Percentiles rank a stretch among this genome's conserved stretches.
Evolutionary conservation across 2,113 vertebrate genomes (phyloP).

Genomic region (Vidua chalybeata): DNA sequence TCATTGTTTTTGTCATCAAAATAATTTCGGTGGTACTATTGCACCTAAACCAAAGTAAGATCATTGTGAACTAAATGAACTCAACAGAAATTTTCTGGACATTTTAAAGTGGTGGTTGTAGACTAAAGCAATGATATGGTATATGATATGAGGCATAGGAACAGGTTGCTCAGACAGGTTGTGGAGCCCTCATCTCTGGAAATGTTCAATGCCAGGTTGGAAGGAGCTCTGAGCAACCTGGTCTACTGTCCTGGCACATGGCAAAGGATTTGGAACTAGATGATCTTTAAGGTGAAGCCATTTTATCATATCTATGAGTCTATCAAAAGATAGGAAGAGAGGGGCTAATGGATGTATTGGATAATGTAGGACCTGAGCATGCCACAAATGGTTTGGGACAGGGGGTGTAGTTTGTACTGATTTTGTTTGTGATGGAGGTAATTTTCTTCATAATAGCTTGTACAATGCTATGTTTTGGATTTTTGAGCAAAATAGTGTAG

Average conservation of each 20-base stretch:
- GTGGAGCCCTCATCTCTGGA: background rate
- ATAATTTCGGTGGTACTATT: background rate
- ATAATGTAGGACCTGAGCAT: background rate
- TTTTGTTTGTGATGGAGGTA: background rate
- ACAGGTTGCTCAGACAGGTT: background rate
- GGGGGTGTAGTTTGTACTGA: background rate
- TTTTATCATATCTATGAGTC: background rate
- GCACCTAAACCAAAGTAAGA: background rate
- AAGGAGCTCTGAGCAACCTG: background rate
- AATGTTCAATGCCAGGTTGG: background rate
- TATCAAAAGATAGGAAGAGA: background rate
- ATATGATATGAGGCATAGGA: background rate
- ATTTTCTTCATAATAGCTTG: background rate
- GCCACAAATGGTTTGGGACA: background rate
- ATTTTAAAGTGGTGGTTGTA: background rate
- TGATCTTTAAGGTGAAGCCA: background rate
- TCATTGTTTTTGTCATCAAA: background rate
- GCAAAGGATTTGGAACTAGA: background rate
- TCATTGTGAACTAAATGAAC: background rate
- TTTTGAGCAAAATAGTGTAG: background rate
- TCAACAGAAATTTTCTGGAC: background rate
- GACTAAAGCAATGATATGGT: background rate
- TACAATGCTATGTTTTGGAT: background rate
- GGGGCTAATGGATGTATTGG: background rate
- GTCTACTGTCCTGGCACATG: no score